Evolutionary conservation across 2,797 vertebrate species (phyloP), one percentile per base, ranked within the genome.

Genomic region (Sparidentex hasta): DNA sequence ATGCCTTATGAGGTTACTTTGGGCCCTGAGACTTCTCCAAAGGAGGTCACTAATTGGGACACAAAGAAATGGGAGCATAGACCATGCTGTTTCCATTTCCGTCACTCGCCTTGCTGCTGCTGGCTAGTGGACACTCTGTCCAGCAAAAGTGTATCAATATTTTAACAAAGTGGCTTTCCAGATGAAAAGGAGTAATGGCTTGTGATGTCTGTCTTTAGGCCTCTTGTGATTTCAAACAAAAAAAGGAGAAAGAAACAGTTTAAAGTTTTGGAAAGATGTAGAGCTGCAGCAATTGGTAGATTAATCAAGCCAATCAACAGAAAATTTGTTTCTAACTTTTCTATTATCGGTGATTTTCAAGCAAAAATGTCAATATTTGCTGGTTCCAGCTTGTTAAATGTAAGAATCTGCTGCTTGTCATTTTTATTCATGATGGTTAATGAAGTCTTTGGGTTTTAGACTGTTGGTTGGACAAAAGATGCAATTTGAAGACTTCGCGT

Each of bases 31-130:
- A 79, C 57, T 59, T 25, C 61, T 71, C 65, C 18, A 73, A 94
- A 93, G 78, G 84, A 88, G 90, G 87, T 74, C 87, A 90, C 61
- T 90, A 93, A 91, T 59, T 88, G 78, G 93, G 88, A 81, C 90
- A 62, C 7, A 66, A 65, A 71, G 47, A 70, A 67, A 51, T 17
- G 64, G 74, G 48, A 72, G 62, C 61, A 52, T 1, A 48, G 33
- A 44, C 38, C 7, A 56, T 33, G 7, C 54, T 21, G 56, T 48
- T 74, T 66, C 54, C 46, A 63, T 66, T 51, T 71, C 38, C 17
- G 56, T 41, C 50, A 18, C 14, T 27, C 3, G 5, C 52, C 57
- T 27, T 59, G 25, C 52, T 78, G 33, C 76, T 71, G 62, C 43
- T 52, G 52, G 64, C 62, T 27, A 43, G 47, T 27, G 52, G 23